Evolutionary conservation across 2,888 invertebrate genomes (phyloP).

Genomic region (Macaria liturata): DNA sequence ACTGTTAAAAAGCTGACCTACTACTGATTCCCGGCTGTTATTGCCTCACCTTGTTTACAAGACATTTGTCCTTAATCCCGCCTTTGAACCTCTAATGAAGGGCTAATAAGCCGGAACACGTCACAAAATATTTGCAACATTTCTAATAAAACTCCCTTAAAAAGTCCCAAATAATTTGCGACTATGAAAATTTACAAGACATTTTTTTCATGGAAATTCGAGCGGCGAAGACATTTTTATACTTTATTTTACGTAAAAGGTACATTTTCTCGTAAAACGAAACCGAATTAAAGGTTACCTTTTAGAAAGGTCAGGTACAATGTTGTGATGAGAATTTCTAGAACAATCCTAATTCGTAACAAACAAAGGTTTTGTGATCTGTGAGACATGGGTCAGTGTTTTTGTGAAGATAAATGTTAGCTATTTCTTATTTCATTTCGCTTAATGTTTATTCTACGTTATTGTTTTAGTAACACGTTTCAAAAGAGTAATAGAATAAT

Average conservation of each 20-base stretch:
- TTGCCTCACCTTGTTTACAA: slow-evolving; percentile 32
- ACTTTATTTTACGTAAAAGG: neutral
- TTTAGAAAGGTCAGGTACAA: slow-evolving; percentile 9
- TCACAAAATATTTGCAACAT: slow-evolving; percentile 10
- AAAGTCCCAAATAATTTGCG: neutral
- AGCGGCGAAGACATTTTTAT: slow-evolving; percentile 11
- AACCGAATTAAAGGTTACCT: slow-evolving; percentile 16
- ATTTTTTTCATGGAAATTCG: slow-evolving; percentile 15
- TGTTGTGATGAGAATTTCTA: slow-evolving; percentile 9
- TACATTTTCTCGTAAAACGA: slow-evolving; percentile 11
- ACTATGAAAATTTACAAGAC: slow-evolving; percentile 9
- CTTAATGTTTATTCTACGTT: too few relatives aligned
- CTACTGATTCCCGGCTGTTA: neutral
- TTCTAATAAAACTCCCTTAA: slow-evolving; percentile 8
- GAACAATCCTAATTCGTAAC: slow-evolving; percentile 3
- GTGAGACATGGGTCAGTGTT: neutral
- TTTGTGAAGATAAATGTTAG: neutral
- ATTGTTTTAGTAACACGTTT: too few relatives aligned
- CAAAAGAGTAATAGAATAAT: too few relatives aligned
- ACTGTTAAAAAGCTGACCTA: too few relatives aligned
- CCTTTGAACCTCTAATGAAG: slow-evolving; percentile 31
- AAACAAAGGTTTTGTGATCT: slow-evolving; percentile 3
- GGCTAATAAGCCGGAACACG: slow-evolving; percentile 23
- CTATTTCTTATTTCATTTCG: too few relatives aligned
- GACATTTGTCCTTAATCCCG: slow-evolving; percentile 27